phyloP scores from a whole-genome alignment of 2,888 invertebrate genomes.

The Nymphalis c-album region DNA sequence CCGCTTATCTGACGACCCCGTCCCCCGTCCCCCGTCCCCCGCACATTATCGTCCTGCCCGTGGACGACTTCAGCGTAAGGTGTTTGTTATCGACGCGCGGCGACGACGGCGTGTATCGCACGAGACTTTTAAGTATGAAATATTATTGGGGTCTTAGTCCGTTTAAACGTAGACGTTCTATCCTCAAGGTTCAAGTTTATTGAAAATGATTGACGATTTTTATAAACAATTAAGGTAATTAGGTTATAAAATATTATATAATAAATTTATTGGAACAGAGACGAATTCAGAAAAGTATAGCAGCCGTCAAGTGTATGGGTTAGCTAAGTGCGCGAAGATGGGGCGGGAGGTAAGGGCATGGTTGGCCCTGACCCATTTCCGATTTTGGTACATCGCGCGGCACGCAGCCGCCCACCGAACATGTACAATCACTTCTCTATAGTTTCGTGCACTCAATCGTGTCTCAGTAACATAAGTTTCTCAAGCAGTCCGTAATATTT shows the following conservation, averaged over 20 bases:
- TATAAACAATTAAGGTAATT: too few relatives aligned
- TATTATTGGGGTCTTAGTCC: not conserved
- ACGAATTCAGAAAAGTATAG: not conserved
- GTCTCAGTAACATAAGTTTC: not conserved
- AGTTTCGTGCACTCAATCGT: not conserved
- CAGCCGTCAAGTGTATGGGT: not conserved
- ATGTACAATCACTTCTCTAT: not conserved
- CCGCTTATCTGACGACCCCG: not conserved
- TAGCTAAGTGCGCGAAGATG: not conserved
- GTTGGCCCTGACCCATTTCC: constrained; percentile 18
- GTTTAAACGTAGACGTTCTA: too few relatives aligned
- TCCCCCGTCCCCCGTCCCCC: not conserved
- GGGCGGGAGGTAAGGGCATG: not conserved
- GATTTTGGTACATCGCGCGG: not conserved
- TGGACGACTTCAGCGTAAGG: not conserved
- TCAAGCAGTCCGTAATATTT: not conserved
- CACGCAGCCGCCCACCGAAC: constrained; percentile 8
- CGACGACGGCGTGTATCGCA: not conserved
- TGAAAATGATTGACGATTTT: too few relatives aligned
- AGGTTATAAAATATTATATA: too few relatives aligned
- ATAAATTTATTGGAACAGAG: not conserved
- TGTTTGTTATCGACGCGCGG: not conserved
- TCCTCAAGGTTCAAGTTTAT: too few relatives aligned
- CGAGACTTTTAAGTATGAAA: not conserved
- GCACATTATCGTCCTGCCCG: not conserved